Percentiles rank a stretch among this genome's conserved stretches.
phyloP scores from a whole-genome alignment of 2,113 vertebrate species.

The Chloroceryle aenea region DNA sequence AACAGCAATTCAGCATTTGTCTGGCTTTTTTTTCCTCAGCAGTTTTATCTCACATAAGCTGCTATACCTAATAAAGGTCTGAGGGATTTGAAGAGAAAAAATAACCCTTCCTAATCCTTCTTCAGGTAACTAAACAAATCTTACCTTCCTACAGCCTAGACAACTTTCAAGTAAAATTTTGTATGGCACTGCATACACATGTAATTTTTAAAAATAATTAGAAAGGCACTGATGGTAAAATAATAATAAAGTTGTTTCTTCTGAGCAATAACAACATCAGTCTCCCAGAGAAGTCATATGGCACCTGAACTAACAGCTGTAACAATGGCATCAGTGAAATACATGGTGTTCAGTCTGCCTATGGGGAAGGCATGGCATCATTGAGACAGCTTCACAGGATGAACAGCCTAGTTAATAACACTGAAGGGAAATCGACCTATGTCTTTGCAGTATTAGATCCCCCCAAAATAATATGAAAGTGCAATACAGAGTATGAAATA shows the following conservation, averaged over 20 bases:
- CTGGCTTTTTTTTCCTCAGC: neutral
- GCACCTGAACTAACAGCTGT: neutral
- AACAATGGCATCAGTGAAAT: neutral
- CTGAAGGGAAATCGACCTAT: neutral
- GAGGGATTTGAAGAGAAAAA: neutral
- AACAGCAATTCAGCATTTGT: neutral
- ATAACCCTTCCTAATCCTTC: neutral
- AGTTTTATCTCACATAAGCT: neutral
- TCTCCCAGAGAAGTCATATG: neutral
- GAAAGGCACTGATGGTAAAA: neutral
- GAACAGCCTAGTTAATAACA: neutral
- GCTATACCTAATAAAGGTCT: neutral
- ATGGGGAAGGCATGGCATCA: neutral
- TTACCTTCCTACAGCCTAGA: neutral
- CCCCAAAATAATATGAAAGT: neutral
- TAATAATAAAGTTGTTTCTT: neutral
- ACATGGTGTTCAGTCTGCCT: neutral
- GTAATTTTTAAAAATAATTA: neutral
- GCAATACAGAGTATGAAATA: neutral
- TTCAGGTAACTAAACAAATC: neutral
- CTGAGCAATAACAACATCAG: neutral
- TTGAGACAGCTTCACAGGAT: neutral
- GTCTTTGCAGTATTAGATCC: neutral
- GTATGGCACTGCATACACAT: neutral
- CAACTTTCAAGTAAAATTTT: neutral